These are phyloP conservation scores for Phortica magna DNA, from an alignment of 2,888 invertebrate genomes.

Conservation along the genomic window DNA sequence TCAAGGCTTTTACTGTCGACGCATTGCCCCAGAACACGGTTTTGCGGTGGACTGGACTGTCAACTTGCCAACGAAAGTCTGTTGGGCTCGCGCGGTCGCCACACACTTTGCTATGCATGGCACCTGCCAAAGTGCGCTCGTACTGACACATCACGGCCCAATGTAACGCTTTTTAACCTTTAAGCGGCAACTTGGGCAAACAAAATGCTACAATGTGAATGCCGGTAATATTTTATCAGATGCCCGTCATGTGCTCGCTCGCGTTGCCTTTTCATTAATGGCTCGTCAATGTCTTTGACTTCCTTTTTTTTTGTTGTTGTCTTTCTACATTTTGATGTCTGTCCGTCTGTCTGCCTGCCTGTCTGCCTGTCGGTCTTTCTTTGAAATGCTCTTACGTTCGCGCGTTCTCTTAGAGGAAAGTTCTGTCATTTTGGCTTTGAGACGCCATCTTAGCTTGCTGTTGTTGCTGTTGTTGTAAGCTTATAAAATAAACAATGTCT, in stretches of 20 bases:
- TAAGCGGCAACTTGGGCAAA: constrained; percentile 50
- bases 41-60: too few species aligned
- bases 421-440: background rate
- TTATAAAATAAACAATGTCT: constrained; percentile 60
- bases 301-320: constrained; percentile 30
- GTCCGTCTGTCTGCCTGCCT: constrained; percentile 27
- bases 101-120: constrained; percentile 26
- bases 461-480: constrained; percentile 18
- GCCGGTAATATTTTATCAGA: constrained; percentile 59
- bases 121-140: background rate
- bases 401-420: too few species aligned
- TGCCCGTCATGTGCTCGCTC: background rate
- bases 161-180: constrained; percentile 28
- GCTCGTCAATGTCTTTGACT: constrained; percentile 5
- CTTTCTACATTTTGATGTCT: constrained; percentile 39
- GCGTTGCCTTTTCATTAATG: constrained; percentile 4
- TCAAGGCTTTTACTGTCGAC: constrained; percentile 65
- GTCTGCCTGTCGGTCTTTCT: background rate
- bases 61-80: too few species aligned
- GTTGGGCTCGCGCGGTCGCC: background rate
- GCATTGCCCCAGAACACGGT: constrained; percentile 22
- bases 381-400: background rate
- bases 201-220: constrained; percentile 58
- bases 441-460: constrained; percentile 39
- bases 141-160: background rate